Conservation (phyloP, 2,888 invertebrate species). For the Drosophila kambysellisi region DNA sequence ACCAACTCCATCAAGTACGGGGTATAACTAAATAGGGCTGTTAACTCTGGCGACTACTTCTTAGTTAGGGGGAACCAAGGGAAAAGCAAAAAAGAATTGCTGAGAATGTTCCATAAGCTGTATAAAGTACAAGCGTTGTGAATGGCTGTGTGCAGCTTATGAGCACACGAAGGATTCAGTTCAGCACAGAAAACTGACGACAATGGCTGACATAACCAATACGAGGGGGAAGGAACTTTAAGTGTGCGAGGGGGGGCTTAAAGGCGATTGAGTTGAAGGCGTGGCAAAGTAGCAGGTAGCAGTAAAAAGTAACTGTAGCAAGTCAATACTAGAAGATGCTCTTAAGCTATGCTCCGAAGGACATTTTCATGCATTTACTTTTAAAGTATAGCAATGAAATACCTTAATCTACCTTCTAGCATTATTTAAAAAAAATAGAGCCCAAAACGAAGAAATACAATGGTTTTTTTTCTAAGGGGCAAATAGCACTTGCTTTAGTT, state of each 20-base stretch:
- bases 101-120: slow-evolving; percentile 68
- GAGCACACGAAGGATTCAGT: slow-evolving; percentile 41
- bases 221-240: slow-evolving; percentile 22
- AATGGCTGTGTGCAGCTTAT: slow-evolving; percentile 48
- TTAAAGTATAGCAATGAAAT: slow-evolving; percentile 2
- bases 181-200: slow-evolving; percentile 42
- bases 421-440: neutral
- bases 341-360: slow-evolving; percentile 1
- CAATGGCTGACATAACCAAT: slow-evolving; percentile 37
- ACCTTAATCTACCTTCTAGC: slow-evolving; percentile 22
- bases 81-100: slow-evolving; percentile 36
- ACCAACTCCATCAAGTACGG: neutral
- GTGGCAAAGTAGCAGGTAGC: slow-evolving; percentile 27
- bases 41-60: slow-evolving; percentile 12
- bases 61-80: slow-evolving; percentile 7
- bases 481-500: neutral
- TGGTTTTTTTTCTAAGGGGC: neutral
- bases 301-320: slow-evolving; percentile 26
- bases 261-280: slow-evolving; percentile 13
- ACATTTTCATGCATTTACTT: slow-evolving; percentile 4
- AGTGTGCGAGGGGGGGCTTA: slow-evolving; percentile 5
- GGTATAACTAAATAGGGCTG: slow-evolving; percentile 9
- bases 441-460: slow-evolving; percentile 2
- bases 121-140: slow-evolving; percentile 49
- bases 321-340: slow-evolving; percentile 13